phyloP scores from a whole-genome alignment of 2,888 invertebrate species.

The Microchrysa polita region DNA sequence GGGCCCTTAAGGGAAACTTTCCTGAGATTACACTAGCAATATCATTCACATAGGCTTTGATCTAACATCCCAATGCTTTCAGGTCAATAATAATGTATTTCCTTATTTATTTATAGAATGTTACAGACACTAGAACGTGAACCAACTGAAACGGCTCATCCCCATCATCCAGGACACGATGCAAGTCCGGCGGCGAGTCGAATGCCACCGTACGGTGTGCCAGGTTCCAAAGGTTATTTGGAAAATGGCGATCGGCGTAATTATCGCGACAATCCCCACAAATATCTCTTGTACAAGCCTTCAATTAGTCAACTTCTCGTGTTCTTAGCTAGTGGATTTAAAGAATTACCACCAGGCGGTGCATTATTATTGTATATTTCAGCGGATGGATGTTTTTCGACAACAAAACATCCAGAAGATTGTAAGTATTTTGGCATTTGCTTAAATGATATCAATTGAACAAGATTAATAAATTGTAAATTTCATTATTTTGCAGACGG shows the following conservation, averaged over 20 bases:
- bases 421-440: too few species aligned
- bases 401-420: conserved; percentile 87
- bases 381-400: conserved; percentile 87
- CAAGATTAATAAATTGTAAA: too few species aligned
- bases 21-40: too few species aligned
- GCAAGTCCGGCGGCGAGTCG: conserved; percentile 65
- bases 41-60: too few species aligned
- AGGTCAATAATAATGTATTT: too few species aligned
- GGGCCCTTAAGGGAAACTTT: too few species aligned
- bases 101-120: conserved; percentile 71
- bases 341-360: conserved; percentile 91
- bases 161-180: conserved; percentile 64
- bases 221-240: conserved; percentile 68
- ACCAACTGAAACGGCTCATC: conserved; percentile 83
- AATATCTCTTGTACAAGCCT: conserved; percentile 95
- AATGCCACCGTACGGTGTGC: conserved; percentile 67
- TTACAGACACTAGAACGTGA: conserved; percentile 94
- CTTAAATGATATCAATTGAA: too few species aligned
- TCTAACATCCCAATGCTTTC: too few species aligned
- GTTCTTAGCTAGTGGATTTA: conserved; percentile 90
- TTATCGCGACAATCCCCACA: conserved; percentile 92
- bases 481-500: conserved; percentile 69
- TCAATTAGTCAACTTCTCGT: conserved; percentile 93
- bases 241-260: conserved; percentile 77
- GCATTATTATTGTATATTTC: conserved; percentile 92